Conservation (phyloP, 1,140 invertebrate species). For the Diachasma alloeum region DNA sequence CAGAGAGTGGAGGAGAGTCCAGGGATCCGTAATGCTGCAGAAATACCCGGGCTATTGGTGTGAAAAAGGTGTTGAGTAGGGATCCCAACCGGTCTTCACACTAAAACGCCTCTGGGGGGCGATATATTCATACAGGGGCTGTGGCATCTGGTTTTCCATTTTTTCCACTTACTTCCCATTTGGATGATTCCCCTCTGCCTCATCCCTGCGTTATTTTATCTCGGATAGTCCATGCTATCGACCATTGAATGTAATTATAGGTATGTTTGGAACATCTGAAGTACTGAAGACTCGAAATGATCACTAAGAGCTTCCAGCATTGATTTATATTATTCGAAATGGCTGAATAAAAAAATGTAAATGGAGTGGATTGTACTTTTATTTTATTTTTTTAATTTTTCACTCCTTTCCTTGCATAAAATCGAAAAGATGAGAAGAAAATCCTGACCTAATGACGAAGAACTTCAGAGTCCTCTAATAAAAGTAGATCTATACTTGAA, state of each 20-base stretch:
- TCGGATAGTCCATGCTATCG: not conserved
- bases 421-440: too few relatives aligned
- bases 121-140: slow-evolving; percentile 1
- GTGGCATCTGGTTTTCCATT: not conserved
- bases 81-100: slow-evolving; percentile 45
- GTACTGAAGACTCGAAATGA: too few relatives aligned
- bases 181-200: not conserved
- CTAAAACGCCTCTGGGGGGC: slow-evolving; percentile 8
- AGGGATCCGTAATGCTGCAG: not conserved
- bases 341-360: too few relatives aligned
- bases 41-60: slow-evolving; percentile 8
- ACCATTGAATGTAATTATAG: not conserved
- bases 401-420: too few relatives aligned
- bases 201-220: not conserved
- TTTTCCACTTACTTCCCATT: not conserved
- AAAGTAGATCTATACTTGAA: too few relatives aligned
- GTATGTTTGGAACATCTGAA: not conserved
- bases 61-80: slow-evolving; percentile 42
- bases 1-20: too few relatives aligned
- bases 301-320: too few relatives aligned
- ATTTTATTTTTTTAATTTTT: too few relatives aligned
- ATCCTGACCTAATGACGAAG: too few relatives aligned
- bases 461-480: too few relatives aligned
- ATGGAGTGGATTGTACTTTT: too few relatives aligned
- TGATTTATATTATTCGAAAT: too few relatives aligned